phyloP scores from a whole-genome alignment of 2,797 vertebrate genomes.

The Tenualosa ilisha region DNA sequence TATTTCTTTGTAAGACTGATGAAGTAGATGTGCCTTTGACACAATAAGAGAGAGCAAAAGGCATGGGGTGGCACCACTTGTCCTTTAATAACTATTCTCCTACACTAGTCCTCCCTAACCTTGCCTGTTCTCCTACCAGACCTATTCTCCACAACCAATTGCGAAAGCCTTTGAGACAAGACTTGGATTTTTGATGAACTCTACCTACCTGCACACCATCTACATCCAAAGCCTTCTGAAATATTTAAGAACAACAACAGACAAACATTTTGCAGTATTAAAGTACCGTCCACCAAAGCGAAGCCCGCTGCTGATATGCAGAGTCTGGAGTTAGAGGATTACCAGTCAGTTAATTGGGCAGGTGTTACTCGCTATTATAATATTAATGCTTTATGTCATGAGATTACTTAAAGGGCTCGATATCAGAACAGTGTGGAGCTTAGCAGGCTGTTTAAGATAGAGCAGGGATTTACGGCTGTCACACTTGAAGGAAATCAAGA shows the following conservation, averaged over 20 bases:
- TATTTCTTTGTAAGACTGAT: background rate
- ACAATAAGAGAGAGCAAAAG: background rate
- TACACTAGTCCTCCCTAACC: too few species aligned
- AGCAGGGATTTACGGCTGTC: constrained; percentile 65
- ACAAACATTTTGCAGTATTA: background rate
- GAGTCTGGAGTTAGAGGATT: background rate
- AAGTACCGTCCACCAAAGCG: background rate
- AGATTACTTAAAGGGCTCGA: constrained; percentile 56
- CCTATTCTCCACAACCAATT: background rate
- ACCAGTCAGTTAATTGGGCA: constrained; percentile 68
- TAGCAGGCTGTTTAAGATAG: constrained; percentile 64
- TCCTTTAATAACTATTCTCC: background rate
- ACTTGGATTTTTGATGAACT: background rate
- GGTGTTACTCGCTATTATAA: constrained; percentile 71
- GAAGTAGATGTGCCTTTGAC: background rate
- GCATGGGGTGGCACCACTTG: background rate
- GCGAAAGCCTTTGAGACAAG: background rate
- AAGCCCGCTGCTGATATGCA: background rate
- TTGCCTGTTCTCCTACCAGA: too few species aligned
- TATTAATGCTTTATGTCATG: constrained; percentile 67
- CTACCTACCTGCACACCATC: background rate
- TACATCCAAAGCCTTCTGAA: background rate
- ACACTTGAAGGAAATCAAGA: constrained; percentile 71
- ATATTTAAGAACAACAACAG: background rate
- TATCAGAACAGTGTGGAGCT: constrained; percentile 60